Evolutionary conservation across 2,888 invertebrate species (phyloP).

Genomic region (Calameuta idolon): DNA sequence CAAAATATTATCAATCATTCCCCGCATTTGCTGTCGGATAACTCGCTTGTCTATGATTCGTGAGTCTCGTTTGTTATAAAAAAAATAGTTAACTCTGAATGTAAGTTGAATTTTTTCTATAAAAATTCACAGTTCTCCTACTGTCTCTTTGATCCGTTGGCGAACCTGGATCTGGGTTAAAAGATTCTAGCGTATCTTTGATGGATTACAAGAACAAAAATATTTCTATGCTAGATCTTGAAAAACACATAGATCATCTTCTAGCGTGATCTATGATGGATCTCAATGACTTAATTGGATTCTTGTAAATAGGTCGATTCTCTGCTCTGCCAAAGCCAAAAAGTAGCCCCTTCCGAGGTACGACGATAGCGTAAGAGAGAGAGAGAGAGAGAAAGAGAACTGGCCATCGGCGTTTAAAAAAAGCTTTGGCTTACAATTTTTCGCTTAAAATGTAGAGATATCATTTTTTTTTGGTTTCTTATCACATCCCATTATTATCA

Average conservation of each 20-base stretch:
- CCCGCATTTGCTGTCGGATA: no score
- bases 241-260: not conserved
- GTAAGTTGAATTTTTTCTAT: not conserved
- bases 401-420: conserved; percentile 46
- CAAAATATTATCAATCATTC: no score
- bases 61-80: not conserved
- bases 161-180: not conserved
- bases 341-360: conserved; percentile 60
- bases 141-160: not conserved
- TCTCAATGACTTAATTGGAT: conserved; percentile 33
- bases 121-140: not conserved
- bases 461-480: not conserved
- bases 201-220: not conserved
- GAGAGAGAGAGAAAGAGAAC: conserved; percentile 20
- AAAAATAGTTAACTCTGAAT: not conserved
- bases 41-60: no score
- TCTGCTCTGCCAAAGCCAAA: conserved; percentile 60
- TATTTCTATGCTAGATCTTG: not conserved
- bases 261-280: not conserved
- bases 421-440: conserved; percentile 47
- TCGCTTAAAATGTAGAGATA: conserved; percentile 36
- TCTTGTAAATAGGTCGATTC: conserved; percentile 60
- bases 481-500: not conserved
- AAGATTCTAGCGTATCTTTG: not conserved
- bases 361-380: conserved; percentile 43